Evolutionary conservation across 2,888 invertebrate species (phyloP), one percentile per base, ranked within the genome.

Genomic region (Lasioglossum pauxillum): DNA sequence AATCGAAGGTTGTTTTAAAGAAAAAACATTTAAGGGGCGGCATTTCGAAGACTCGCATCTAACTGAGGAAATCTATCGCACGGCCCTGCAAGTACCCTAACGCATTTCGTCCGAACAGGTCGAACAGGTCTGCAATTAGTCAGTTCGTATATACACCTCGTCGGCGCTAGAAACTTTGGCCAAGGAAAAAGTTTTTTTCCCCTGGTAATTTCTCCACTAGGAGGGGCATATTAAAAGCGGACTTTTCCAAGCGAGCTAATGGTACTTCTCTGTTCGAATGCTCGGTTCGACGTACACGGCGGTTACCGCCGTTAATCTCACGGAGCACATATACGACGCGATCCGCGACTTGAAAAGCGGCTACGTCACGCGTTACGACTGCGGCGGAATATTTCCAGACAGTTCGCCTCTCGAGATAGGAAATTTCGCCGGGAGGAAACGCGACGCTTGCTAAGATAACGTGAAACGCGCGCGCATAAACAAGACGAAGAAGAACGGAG

Each of bases 391-490:
- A 80, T 80, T 75, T 69, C 69, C 71, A 71, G 69, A 71, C 53
- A 23, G 53, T 78, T 78, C 38, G n/a, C 53, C 35, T n/a, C 69
- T 3, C 67, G 67, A 57, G 69, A 78, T 74, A 57, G 74, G 74
- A 67, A 27, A 67, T 44, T 46, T 57, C 44, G 41, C 31, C 46
- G 38, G 38, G 64, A 73, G 53, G 75, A 79, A 83, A 79, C 67
- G 76, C 69, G 79, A 79, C 75, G 73, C 69, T 72, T 71, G 57
- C 53, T 53, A 60, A 82, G 86, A 82, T 86, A 86, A 86, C 76
- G 76, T 53, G 64, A 75, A 80, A 79, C 44, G n/a, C 31, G 14
- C 53, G n/a, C 74, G 80, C 60, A 76, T 80, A 72, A 57, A 87
- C 71, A 82, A 82, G 79, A 75, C 67, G 71, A 67, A 80, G 82